phyloP scores from a whole-genome alignment of 2,888 invertebrate genomes.

The Stenoptilia bipunctidactyla region DNA sequence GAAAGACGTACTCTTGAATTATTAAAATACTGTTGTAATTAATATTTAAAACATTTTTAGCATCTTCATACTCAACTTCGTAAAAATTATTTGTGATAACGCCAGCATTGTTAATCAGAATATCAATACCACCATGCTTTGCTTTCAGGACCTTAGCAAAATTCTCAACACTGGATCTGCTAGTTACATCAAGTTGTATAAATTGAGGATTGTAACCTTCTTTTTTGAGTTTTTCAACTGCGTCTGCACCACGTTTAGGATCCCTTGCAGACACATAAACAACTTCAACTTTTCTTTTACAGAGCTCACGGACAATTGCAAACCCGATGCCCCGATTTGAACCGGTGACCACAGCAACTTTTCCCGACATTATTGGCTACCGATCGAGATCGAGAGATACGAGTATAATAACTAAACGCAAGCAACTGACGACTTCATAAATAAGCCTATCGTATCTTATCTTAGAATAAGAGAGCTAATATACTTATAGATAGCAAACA shows the following conservation, averaged over 20 bases:
- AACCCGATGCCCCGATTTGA: constrained; percentile 77
- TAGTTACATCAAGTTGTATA: constrained; percentile 24
- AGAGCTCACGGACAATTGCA: constrained; percentile 72
- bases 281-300: constrained; percentile 68
- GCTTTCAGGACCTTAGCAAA: constrained; percentile 21
- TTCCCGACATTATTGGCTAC: constrained; percentile 18
- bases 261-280: constrained; percentile 77
- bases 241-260: constrained; percentile 56
- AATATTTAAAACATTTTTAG: constrained; percentile 19
- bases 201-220: constrained; percentile 43
- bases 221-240: constrained; percentile 63
- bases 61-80: constrained; percentile 21
- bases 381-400: no score
- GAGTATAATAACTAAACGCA: no score
- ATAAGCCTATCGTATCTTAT: no score
- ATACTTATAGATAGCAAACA: no score
- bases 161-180: constrained; percentile 18
- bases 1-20: constrained; percentile 21
- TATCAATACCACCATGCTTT: constrained; percentile 24
- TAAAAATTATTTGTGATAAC: constrained; percentile 14
- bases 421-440: no score
- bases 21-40: constrained; percentile 22
- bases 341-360: constrained; percentile 68
- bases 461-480: no score
- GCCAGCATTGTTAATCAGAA: constrained; percentile 27